Percentiles rank a stretch among this genome's conserved stretches.
Conservation (phyloP, 2,888 invertebrate genomes). For the Xanthostigma xanthostigma region DNA sequence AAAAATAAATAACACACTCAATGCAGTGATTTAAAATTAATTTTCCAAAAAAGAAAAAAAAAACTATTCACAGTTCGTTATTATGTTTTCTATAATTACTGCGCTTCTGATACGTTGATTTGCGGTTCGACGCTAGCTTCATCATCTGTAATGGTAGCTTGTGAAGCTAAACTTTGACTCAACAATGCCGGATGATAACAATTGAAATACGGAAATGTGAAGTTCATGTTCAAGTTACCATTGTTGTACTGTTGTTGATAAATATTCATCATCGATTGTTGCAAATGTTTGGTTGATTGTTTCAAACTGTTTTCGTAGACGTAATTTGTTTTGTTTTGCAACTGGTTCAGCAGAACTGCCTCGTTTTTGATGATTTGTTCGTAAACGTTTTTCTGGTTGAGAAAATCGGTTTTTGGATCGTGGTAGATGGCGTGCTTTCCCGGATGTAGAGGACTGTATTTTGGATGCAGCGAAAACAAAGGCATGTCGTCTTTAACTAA, state of each 20-base stretch:
- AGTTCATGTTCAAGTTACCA: slow-evolving; percentile 19
- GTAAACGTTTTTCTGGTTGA: slow-evolving; percentile 18
- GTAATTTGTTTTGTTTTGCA: not conserved
- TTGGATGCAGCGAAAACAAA: slow-evolving; percentile 26
- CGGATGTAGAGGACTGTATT: slow-evolving; percentile 12
- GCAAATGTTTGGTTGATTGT: slow-evolving; percentile 24
- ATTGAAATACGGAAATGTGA: slow-evolving; percentile 27
- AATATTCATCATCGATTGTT: slow-evolving; percentile 28
- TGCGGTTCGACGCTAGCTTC: not conserved
- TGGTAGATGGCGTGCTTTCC: slow-evolving; percentile 17
- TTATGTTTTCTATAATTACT: no score
- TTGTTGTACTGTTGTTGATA: slow-evolving; percentile 29
- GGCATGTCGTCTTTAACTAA: slow-evolving; percentile 71
- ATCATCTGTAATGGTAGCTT: not conserved
- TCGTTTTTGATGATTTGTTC: slow-evolving; percentile 23
- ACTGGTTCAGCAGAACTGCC: slow-evolving; percentile 1
- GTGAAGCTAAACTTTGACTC: slow-evolving; percentile 4
- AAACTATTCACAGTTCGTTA: no score
- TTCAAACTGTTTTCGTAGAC: slow-evolving; percentile 12
- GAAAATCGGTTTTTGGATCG: slow-evolving; percentile 23
- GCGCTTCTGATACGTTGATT: no score
- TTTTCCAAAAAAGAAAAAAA: no score
- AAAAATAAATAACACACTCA: no score
- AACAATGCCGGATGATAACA: slow-evolving; percentile 24
- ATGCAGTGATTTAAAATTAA: no score